phyloP scores from a whole-genome alignment of 2,888 invertebrate species.

The Hypercompe scribonia region DNA sequence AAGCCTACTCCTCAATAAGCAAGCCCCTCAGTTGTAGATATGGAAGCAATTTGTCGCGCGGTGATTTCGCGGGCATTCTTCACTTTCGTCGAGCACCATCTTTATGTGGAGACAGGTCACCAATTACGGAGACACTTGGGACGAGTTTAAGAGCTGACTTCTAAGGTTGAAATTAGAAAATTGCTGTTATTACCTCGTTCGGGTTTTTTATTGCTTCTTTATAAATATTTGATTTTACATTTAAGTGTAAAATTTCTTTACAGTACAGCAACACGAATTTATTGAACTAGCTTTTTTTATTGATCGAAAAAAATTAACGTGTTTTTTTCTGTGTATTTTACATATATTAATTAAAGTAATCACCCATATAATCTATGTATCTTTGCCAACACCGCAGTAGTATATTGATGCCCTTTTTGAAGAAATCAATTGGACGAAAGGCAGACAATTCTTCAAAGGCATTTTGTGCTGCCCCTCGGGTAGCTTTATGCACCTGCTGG shows the following conservation, averaged over 20 bases:
- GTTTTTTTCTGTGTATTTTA: too few species aligned
- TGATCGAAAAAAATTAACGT: too few species aligned
- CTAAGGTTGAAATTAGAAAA: constrained; percentile 43
- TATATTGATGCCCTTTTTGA: too few species aligned
- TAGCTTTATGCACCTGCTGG: too few species aligned
- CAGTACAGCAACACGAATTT: too few species aligned
- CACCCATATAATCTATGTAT: too few species aligned
- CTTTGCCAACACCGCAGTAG: too few species aligned
- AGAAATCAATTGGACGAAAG: too few species aligned
- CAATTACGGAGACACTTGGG: constrained; percentile 49
- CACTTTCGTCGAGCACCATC: constrained; percentile 63
- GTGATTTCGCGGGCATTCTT: constrained; percentile 73
- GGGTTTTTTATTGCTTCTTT: constrained; percentile 8
- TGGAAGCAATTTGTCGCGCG: constrained; percentile 62
- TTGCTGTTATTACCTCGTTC: constrained; percentile 24
- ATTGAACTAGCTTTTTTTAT: too few species aligned
- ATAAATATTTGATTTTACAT: constrained; percentile 1
- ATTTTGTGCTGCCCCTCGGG: too few species aligned
- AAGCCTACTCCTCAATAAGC: constrained; percentile 33
- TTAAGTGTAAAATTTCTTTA: not conserved
- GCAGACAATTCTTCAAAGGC: too few species aligned
- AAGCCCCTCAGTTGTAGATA: constrained; percentile 32
- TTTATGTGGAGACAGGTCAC: constrained; percentile 23
- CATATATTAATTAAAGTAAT: too few species aligned
- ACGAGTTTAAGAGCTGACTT: constrained; percentile 44